Base-by-base conservation (phyloP, 1,140 invertebrate genomes). In the Homalodisca vitripennis region DNA sequence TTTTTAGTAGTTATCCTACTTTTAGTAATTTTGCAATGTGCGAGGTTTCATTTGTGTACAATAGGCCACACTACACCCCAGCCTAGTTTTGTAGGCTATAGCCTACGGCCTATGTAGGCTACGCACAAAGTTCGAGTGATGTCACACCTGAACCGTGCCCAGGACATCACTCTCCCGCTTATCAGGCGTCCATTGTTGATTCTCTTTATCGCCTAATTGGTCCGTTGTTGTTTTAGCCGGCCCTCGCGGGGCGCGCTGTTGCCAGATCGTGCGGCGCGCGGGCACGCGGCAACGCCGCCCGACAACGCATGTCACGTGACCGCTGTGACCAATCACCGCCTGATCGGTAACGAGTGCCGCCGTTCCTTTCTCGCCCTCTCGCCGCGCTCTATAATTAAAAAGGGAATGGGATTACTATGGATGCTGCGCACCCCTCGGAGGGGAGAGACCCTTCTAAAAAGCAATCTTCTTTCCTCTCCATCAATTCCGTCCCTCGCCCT, bases 381-480 rank as follows among this genome's bases (percentile, higher is more conserved):
- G 6, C 55, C 2, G 26, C 55, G 22, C 24, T 60, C 55, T 60
- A 60, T 60, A 60, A 60, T 60, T 60, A 60, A 60, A 60, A 60
- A 30, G 55, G 55, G 55, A 26, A 60, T 60, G 55, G 55, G 55
- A 60, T 60, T 60, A 60, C 55, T 60, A 60, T 60, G 55, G 55
- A 60, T 60, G 55, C 55, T 60, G 55, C 14, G 14, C 1, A 26
- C 22, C 3, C 3, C 14, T 6, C 34, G 34, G 17, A 20, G 20
- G 55, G 55, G 26, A 24, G 14, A 2, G 26, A 26, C 55, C 55
- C 55, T 27, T 30, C 26, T 27, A 10, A 60, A 60, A 60, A 60
- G 55, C 55, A 60, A 60, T 60, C 55, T 60, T 60, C 55, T 60
- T 60, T 60, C 55, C 55, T 60, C 55, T 60, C 55, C 55, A 60